These are phyloP conservation scores for Spisula solida DNA, from an alignment of 2,888 invertebrate genomes.

Conservation along the genomic window DNA sequence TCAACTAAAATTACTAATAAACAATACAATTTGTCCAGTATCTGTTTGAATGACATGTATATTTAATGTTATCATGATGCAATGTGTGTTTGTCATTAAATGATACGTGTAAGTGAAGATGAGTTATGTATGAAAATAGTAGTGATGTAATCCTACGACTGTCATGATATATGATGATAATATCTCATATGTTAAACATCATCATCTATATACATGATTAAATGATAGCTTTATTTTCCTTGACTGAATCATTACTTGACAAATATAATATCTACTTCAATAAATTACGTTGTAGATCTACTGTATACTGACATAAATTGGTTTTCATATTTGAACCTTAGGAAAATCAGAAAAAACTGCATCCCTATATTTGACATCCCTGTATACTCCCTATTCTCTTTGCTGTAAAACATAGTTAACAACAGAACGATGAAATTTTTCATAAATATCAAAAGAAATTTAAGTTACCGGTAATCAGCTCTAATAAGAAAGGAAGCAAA, in stretches of 20 bases:
- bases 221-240: neutral
- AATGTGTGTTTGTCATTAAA: neutral
- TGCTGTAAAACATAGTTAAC: too few species aligned
- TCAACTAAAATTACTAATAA: too few species aligned
- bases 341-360: too few species aligned
- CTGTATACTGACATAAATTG: neutral
- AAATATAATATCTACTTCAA: neutral
- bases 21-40: neutral
- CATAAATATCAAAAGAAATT: too few species aligned
- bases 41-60: neutral
- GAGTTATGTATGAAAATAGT: neutral
- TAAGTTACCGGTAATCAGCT: too few species aligned
- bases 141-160: neutral
- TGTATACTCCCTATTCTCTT: too few species aligned
- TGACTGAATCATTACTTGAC: neutral
- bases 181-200: neutral
- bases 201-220: too few species aligned
- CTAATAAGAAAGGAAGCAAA: too few species aligned
- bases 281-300: neutral
- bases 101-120: neutral
- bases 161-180: neutral
- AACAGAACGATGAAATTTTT: too few species aligned
- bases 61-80: neutral
- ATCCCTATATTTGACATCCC: too few species aligned
- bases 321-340: too few species aligned